These are phyloP conservation scores for Neosilurus hyrtlii DNA, from an alignment of 2,797 vertebrate genomes.

Conservation along the genomic window DNA sequence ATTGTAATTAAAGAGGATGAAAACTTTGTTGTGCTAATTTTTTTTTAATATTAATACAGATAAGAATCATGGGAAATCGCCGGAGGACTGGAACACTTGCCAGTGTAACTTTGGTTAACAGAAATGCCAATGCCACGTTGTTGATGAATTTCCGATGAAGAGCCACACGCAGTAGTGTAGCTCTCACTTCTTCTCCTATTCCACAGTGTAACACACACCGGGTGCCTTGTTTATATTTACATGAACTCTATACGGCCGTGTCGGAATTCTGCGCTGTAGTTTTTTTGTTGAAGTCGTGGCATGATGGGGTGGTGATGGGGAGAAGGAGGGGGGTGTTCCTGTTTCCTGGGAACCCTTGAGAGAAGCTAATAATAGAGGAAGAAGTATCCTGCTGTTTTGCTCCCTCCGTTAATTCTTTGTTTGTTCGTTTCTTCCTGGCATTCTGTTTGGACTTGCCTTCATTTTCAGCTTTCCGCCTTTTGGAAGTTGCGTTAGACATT, in stretches of 20 bases:
- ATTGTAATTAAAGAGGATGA: too few species aligned
- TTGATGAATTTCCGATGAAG: background rate
- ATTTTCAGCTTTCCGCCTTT: constrained; percentile 60
- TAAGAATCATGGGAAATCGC: background rate
- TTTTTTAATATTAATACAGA: too few species aligned
- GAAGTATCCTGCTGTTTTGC: constrained; percentile 61
- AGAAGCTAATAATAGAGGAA: constrained; percentile 13
- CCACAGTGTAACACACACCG: background rate
- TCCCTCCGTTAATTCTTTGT: constrained; percentile 74
- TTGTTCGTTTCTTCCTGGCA: constrained; percentile 87
- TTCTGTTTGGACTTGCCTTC: constrained; percentile 80
- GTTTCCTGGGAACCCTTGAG: constrained; percentile 38
- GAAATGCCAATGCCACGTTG: background rate
- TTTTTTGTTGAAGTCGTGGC: background rate
- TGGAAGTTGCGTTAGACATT: constrained; percentile 58
- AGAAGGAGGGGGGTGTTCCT: background rate
- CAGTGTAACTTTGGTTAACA: background rate
- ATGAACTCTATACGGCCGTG: background rate
- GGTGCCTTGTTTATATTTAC: background rate
- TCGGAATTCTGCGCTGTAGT: too few species aligned
- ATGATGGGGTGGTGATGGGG: too few species aligned
- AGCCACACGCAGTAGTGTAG: background rate
- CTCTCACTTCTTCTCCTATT: background rate
- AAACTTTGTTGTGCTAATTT: background rate
- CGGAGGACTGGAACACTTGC: background rate